A percentile compares a stretch with the other conserved stretches of the same genome.
phyloP scores from a whole-genome alignment of 2,888 invertebrate genomes.

The Alviniconcha strummeri region DNA sequence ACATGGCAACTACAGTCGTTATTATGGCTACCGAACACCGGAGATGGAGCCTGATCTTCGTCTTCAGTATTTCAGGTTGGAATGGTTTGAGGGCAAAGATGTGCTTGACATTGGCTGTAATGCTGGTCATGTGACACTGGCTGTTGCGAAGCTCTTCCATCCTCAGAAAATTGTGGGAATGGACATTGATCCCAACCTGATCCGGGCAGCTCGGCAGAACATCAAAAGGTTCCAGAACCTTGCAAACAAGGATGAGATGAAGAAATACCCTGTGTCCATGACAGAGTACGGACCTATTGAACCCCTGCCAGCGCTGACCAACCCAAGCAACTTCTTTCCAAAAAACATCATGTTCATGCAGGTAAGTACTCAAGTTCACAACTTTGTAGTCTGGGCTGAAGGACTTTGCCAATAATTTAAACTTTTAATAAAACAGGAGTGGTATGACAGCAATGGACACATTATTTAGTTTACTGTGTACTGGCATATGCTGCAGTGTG shows the following conservation, averaged over 20 bases:
- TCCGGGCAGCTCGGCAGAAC: conserved; percentile 85
- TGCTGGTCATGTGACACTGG: conserved; percentile 94
- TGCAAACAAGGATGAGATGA: conserved; percentile 33
- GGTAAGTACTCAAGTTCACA: conserved; percentile 76
- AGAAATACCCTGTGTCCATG: conserved; percentile 88
- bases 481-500: no score
- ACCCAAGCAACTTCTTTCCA: conserved; percentile 80
- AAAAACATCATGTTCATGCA: conserved; percentile 92
- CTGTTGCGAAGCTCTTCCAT: conserved; percentile 88
- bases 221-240: conserved; percentile 80
- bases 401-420: no score
- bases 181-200: conserved; percentile 93
- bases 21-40: conserved; percentile 94
- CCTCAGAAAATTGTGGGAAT: conserved; percentile 92
- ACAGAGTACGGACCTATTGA: conserved; percentile 88
- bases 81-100: conserved; percentile 91
- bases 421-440: no score
- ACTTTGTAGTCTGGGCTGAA: no score
- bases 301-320: conserved; percentile 57
- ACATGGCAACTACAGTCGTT: conserved; percentile 97
- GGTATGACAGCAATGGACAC: no score
- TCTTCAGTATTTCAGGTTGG: conserved; percentile 86
- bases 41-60: conserved; percentile 86
- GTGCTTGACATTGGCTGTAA: conserved; percentile 98
- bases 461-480: no score